Percentiles rank a stretch among this genome's conserved stretches.
Evolutionary conservation across 2,113 vertebrate genomes (phyloP).

Genomic region (Alethe castanea): DNA sequence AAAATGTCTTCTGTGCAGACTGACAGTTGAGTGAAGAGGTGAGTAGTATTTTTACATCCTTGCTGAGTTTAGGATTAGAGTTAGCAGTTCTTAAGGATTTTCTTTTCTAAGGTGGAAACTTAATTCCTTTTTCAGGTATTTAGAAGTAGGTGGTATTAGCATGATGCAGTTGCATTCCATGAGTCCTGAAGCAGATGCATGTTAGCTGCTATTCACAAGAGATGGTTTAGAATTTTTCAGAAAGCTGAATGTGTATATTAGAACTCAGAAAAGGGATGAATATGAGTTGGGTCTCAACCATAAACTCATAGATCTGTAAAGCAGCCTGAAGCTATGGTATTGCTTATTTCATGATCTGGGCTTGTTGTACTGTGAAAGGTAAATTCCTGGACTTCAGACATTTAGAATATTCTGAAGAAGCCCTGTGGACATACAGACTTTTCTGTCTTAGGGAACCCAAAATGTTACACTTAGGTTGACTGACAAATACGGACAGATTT

Average conservation of each 20-base stretch:
- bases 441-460: not conserved
- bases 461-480: not conserved
- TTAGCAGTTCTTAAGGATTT: conserved; percentile 17
- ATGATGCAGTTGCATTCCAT: not conserved
- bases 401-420: not conserved
- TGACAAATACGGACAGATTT: not conserved
- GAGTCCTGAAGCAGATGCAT: not conserved
- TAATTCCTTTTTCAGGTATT: conserved; percentile 21
- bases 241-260: not conserved
- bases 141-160: not conserved
- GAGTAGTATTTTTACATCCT: conserved; percentile 29
- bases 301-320: not conserved
- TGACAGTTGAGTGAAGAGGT: not conserved
- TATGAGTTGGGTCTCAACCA: not conserved
- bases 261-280: not conserved
- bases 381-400: not conserved
- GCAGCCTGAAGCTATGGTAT: not conserved
- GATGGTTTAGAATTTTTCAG: not conserved
- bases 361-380: not conserved
- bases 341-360: not conserved
- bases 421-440: not conserved
- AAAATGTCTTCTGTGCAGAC: not conserved
- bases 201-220: not conserved
- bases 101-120: not conserved
- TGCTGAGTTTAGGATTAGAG: conserved; percentile 18